Percentiles rank a stretch among this genome's conserved stretches.
phyloP scores from a whole-genome alignment of 2,113 vertebrate species.

The Vanacampus margaritifer region DNA sequence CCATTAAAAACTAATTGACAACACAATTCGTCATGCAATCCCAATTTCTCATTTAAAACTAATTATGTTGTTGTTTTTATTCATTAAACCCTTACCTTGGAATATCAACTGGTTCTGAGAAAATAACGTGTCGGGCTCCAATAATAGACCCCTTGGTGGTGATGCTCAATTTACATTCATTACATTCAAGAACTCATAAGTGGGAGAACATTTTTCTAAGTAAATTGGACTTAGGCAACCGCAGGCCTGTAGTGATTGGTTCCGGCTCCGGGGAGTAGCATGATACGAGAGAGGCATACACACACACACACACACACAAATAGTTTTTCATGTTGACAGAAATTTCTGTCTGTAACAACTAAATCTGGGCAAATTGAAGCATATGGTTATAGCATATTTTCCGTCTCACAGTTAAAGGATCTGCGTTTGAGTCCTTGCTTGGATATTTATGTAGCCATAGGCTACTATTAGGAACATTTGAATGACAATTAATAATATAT shows the following conservation, averaged over 20 bases:
- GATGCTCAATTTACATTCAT: slow-evolving; percentile 42
- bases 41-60: slow-evolving; percentile 51
- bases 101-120: slow-evolving; percentile 50
- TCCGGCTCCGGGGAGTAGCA: slow-evolving; percentile 16
- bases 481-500: neutral
- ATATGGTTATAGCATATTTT: neutral
- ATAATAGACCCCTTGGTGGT: slow-evolving; percentile 29
- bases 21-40: slow-evolving; percentile 38
- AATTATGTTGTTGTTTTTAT: slow-evolving; percentile 53
- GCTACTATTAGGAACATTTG: neutral
- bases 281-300: slow-evolving; percentile 22
- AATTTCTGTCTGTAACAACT: no score
- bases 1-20: slow-evolving; percentile 25
- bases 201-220: slow-evolving; percentile 49
- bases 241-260: slow-evolving; percentile 33
- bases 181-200: slow-evolving; percentile 37
- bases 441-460: neutral
- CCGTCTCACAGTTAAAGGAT: neutral
- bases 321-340: neutral
- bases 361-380: neutral
- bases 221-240: slow-evolving; percentile 45
- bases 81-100: slow-evolving; percentile 36
- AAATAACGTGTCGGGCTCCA: slow-evolving; percentile 38
- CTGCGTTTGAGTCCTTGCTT: neutral
- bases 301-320: neutral